Conservation (phyloP, 1,140 invertebrate genomes). For the Drosophila pseudoananassae region DNA sequence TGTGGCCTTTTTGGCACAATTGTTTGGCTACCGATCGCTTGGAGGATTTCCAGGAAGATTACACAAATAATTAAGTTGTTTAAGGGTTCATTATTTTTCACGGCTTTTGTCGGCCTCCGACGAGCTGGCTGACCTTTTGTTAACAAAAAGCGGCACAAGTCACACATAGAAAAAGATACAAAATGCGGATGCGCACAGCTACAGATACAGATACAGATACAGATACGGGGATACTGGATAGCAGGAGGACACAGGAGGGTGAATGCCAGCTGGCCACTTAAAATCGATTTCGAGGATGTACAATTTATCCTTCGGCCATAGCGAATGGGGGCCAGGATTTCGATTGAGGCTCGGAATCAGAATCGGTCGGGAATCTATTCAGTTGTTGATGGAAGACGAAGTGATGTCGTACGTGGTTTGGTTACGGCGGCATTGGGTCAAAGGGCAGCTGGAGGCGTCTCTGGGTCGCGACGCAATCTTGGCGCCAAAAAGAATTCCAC, state of each 20-base stretch:
- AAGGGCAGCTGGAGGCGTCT: constrained; percentile 73
- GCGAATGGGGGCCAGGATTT: constrained; percentile 65
- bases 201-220: constrained; percentile 6
- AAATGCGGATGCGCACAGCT: constrained; percentile 19
- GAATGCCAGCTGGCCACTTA: constrained; percentile 67
- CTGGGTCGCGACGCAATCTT: constrained; percentile 53
- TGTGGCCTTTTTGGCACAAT: constrained; percentile 77
- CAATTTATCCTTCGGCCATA: constrained; percentile 54
- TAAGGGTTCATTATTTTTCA: constrained; percentile 76
- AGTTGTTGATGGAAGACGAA: constrained; percentile 46
- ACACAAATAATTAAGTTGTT: constrained; percentile 79
- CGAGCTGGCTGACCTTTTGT: constrained; percentile 44
- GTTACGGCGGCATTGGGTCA: constrained; percentile 61
- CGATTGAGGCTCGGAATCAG: not conserved
- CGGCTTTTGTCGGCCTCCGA: constrained; percentile 66
- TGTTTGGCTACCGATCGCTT: constrained; percentile 67
- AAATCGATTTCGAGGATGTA: constrained; percentile 64
- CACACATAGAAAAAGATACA: constrained; percentile 45
- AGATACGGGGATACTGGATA: not conserved
- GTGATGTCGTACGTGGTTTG: constrained; percentile 57
- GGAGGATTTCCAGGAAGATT: constrained; percentile 68
- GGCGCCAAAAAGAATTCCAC: constrained; percentile 64
- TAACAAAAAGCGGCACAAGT: constrained; percentile 59
- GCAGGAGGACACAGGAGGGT: constrained; percentile 1
- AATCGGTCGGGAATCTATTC: not conserved